Evolutionary conservation across 2,113 vertebrate genomes (phyloP), one percentile per base, ranked within the genome.

Genomic region (Xiphias gladius): DNA sequence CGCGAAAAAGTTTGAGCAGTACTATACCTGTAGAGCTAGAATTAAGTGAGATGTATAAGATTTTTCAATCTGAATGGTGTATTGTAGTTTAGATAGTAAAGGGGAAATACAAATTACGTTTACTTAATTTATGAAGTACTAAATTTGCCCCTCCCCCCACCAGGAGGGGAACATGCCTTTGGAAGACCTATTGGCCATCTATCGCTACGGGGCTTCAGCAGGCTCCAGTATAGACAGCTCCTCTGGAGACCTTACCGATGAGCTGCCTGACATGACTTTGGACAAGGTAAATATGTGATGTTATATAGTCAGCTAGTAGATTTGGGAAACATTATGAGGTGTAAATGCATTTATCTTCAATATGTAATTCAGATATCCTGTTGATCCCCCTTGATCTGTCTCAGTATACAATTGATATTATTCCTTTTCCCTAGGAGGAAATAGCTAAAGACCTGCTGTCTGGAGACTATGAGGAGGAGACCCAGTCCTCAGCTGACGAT

Each of bases 391-490:
- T 32, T 69, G 0, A 2, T 65, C 26, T 72, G 17, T 1, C 4
- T 20, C 7, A 54, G 2, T 62, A 32, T 43, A 43, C 4, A 46
- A 39, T 59, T 12, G 17, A 46, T 66, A 14, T 79, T 63, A 11
- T 58, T 66, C 2, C 73, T 55, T 72, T 1, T 41, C 19, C 3
- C 0, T 64, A 99, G 98, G 98, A 99, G 91, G 98, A 99, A 93
- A 99, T 99, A 16, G 98, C 98, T 58, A 99, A 99, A 96, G 98
- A 99, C 87, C 95, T 99, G n/a, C 90, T 99, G 76, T 99, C 98
- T 0, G 98, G 98, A 58, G 98, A 99, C 86, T 96, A 96, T 90
- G 98, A 99, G 82, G 98, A 99, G 94, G 98, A 99, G 95, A 99
- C 98, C 2, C 98, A 99, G 91, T 99, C 98, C 28, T 99, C 98